These are phyloP conservation scores for Heliocidaris erythrogramma DNA, from an alignment of 35 echinoderm and acorn worm species.

Conservation along the genomic window DNA sequence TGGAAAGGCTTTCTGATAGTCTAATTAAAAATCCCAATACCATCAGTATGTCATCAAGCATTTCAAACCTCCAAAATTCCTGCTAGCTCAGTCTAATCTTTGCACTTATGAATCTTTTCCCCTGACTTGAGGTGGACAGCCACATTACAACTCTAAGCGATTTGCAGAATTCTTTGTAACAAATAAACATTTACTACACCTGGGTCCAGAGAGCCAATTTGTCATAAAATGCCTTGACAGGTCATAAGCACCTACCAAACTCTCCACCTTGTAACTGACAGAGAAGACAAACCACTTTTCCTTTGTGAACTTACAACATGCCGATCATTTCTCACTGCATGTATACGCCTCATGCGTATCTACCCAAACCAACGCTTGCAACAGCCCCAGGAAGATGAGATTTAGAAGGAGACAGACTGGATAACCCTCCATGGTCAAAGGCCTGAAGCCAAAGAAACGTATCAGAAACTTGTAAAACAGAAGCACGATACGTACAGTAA, in stretches of 20 bases:
- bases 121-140: not conserved
- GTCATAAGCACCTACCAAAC: no score
- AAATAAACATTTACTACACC: not conserved
- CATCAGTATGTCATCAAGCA: no score
- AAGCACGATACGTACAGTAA: not conserved
- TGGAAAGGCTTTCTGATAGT: no score
- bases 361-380: not conserved
- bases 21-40: no score
- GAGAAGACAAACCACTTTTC: no score
- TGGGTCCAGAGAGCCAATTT: not conserved
- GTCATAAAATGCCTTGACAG: no score
- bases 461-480: not conserved
- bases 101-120: not conserved
- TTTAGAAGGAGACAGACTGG: not conserved
- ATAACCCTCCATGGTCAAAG: not conserved
- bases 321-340: no score
- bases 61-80: no score
- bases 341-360: not conserved
- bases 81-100: no score
- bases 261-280: no score
- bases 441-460: not conserved
- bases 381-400: not conserved
- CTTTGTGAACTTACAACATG: no score
- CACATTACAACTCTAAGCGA: not conserved
- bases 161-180: not conserved